Evolutionary conservation across 2,113 vertebrate genomes (phyloP).

Genomic region (Microcebus griseorufus): DNA sequence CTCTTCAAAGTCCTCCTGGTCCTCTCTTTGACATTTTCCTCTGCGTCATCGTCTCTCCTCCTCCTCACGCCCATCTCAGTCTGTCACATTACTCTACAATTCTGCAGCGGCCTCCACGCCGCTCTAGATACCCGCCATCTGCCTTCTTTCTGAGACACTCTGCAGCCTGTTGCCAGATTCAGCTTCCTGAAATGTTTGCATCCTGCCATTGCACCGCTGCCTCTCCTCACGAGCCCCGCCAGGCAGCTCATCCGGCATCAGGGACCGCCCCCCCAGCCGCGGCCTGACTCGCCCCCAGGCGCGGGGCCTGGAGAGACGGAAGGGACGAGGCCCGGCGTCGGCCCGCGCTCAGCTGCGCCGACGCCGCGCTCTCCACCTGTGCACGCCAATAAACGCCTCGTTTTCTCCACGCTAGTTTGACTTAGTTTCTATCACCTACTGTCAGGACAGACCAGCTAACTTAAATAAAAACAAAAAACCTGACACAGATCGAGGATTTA

Average conservation of each 20-base stretch:
- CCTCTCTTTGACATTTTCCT: background rate
- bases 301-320: no score
- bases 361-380: background rate
- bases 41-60: background rate
- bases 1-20: background rate
- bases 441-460: background rate
- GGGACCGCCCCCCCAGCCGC: background rate
- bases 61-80: background rate
- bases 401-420: background rate
- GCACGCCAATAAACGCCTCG: background rate
- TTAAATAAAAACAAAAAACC: conserved; percentile 31
- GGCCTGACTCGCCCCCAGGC: no score
- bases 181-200: background rate
- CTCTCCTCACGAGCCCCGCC: background rate
- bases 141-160: background rate
- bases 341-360: background rate
- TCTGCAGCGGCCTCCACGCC: background rate
- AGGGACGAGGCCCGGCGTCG: no score
- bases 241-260: background rate
- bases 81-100: background rate
- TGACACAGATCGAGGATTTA: background rate
- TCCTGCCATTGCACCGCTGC: background rate
- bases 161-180: background rate
- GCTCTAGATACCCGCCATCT: background rate
- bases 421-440: conserved; percentile 2